Percentiles rank a stretch among this genome's conserved stretches.
Conservation (phyloP, 2,797 vertebrate genomes). For the Cirrhinus mrigala region DNA sequence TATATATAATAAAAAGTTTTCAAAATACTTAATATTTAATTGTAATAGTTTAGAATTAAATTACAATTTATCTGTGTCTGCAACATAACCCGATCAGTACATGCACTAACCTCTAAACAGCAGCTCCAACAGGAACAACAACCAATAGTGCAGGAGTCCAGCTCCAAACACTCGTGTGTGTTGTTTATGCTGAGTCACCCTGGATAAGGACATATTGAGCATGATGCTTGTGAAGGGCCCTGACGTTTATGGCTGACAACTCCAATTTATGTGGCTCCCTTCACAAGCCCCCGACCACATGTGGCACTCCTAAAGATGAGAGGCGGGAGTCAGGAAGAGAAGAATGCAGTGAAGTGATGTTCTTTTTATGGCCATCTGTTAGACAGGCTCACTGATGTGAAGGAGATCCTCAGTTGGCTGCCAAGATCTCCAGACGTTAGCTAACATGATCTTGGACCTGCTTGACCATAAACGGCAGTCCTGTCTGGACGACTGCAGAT, state of each 20-base stretch:
- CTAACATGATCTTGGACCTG: conserved; percentile 14
- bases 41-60: background rate
- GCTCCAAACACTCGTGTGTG: background rate
- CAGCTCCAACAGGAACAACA: conserved; percentile 2
- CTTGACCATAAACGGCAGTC: conserved; percentile 4
- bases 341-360: conserved; percentile 35
- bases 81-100: background rate
- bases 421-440: conserved; percentile 21
- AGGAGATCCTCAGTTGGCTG: conserved; percentile 8
- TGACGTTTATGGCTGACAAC: conserved; percentile 33
- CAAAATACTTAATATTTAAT: too few relatives aligned
- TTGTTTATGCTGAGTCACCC: conserved; percentile 53
- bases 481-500: background rate
- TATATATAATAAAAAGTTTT: too few relatives aligned
- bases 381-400: conserved; percentile 6
- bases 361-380: conserved; percentile 46
- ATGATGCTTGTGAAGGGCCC: conserved; percentile 17
- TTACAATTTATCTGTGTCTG: too few relatives aligned
- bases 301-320: conserved; percentile 43
- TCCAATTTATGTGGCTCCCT: conserved; percentile 39
- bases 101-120: background rate
- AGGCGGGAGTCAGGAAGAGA: conserved; percentile 14
- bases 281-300: conserved; percentile 36
- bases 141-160: conserved; percentile 12
- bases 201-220: conserved; percentile 36